Base-by-base conservation (phyloP, 2,888 invertebrate species). In the Halocaridina rubra region DNA sequence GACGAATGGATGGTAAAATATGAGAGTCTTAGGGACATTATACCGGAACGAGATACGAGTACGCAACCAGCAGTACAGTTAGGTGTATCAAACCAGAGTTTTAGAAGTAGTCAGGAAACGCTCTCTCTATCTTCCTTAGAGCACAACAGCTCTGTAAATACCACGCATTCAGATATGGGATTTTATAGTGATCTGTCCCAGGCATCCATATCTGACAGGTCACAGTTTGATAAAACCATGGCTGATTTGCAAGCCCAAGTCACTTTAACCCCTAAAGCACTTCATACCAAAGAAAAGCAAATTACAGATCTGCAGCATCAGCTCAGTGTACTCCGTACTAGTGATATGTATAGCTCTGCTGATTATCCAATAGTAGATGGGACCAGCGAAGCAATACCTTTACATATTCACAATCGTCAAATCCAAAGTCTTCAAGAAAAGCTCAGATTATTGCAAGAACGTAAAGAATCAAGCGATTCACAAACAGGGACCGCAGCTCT, bases 11-110 rank as follows among this genome's bases (percentile, higher is more conserved):
- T 30, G 76, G 75, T 64, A 10, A 81, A 81, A n/a, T 86, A 72
- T 57, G 81, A 86, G 46, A 81, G 79, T 30, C 29, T 86, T 13
- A 77, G 81, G 46, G 86, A 86, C 32, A 61, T 29, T 32, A 86
- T 86, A 72, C 86, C 86, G 7, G 80, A 86, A 27, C 64, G 86
- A 19, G 86, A 86, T 39, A 75, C 74, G 32, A 81, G 84, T 32
- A 75, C 74, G 10, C 84, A 80, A 29, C 84, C 84, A 57, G 84
- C 80, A 7, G 78, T 84, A 5, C 79, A 84, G 64, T 30, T 84
- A 46, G 77, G 33, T 10, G 29, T 61, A 30, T 33, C 57, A 19
- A 53, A 39, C 4, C 82, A 85, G 30, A 30, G 27, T 16, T 75
- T 85, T 19, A 61, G 30, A 29, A 61, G 46, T 19, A 57, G 29